Percentiles rank a stretch among this genome's conserved stretches.
Conservation (phyloP, 2,888 invertebrate species). For the Eupsilia transversa region DNA sequence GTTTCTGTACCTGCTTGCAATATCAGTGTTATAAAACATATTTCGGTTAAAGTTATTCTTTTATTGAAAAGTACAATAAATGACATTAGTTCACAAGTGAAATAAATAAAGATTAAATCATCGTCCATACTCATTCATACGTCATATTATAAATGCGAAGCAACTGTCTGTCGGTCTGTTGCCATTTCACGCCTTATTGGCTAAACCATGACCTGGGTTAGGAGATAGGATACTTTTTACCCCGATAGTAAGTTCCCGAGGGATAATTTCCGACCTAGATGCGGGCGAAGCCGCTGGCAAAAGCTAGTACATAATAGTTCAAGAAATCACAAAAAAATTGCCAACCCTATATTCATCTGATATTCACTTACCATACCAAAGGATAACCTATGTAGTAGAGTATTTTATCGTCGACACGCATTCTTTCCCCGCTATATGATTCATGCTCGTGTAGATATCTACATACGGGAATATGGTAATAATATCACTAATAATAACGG, state of each 20-base stretch:
- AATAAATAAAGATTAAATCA: not conserved
- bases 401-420: constrained; percentile 49
- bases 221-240: not conserved
- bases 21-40: not conserved
- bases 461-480: constrained; percentile 30
- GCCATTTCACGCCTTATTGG: not conserved
- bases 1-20: not conserved
- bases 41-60: not conserved
- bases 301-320: not conserved
- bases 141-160: not conserved
- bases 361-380: constrained; percentile 43
- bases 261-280: not conserved
- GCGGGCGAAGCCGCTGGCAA: not conserved
- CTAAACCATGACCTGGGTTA: not conserved
- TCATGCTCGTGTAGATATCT: constrained; percentile 23
- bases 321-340: not conserved
- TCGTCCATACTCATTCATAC: not conserved
- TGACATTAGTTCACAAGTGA: not conserved
- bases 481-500: not conserved
- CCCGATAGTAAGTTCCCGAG: not conserved
- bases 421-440: constrained; percentile 50
- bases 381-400: constrained; percentile 27
- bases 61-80: not conserved
- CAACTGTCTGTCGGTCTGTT: not conserved
- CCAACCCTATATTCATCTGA: constrained; percentile 8